Percentiles rank a stretch among this genome's conserved stretches.
These are phyloP conservation scores for Temnothorax longispinosus DNA, from an alignment of 1,140 invertebrate genomes.

Conservation along the genomic window DNA sequence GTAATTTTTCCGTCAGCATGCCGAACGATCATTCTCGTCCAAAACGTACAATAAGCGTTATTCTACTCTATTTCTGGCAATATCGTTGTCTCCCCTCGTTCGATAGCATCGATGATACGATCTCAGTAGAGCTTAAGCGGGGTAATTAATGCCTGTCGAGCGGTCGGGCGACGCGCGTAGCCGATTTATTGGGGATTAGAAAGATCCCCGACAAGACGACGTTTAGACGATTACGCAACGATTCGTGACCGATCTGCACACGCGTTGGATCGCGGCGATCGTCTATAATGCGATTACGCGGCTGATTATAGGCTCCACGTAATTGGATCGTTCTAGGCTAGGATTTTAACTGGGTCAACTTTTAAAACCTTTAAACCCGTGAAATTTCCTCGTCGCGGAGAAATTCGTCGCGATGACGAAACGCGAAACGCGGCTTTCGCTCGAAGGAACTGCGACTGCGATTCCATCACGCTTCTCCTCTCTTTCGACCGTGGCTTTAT, in stretches of 20 bases:
- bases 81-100: conserved; percentile 42
- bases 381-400: background rate
- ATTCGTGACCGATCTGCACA: background rate
- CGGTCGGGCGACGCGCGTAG: background rate
- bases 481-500: background rate
- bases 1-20: background rate
- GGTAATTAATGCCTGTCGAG: conserved; percentile 57
- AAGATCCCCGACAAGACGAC: background rate
- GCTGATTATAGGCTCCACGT: conserved; percentile 22
- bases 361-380: background rate
- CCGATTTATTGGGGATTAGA: conserved; percentile 52
- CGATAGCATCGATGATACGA: conserved; percentile 48
- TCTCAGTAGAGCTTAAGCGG: conserved; percentile 35
- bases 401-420: conserved; percentile 3
- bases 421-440: conserved; percentile 1
- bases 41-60: background rate
- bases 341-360: conserved; percentile 7
- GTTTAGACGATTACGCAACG: conserved; percentile 40
- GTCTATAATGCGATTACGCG: conserved; percentile 32
- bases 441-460: background rate
- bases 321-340: conserved; percentile 40
- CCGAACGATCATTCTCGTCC: background rate
- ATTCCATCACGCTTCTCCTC: background rate
- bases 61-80: background rate
- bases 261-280: background rate